Conservation (phyloP, 2,888 invertebrate genomes). For the Lamellibrachia columna region DNA sequence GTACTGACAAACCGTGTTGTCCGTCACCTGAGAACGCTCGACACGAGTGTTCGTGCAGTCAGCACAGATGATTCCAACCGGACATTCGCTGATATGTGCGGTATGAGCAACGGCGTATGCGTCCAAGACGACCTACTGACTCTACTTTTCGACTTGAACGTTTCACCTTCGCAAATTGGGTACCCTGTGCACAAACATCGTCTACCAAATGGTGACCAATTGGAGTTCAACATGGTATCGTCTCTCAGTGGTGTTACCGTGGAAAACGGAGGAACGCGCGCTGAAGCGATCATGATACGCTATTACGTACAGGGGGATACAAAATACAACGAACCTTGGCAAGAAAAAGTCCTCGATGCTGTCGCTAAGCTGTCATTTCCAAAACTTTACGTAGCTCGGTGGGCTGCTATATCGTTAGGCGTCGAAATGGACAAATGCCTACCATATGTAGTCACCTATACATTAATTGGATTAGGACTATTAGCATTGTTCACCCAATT, state of each 20-base stretch:
- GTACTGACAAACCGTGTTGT: background rate
- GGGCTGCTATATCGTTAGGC: background rate
- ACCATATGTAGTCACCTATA: background rate
- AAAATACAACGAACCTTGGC: background rate
- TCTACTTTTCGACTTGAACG: background rate
- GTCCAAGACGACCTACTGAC: background rate
- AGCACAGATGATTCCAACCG: background rate
- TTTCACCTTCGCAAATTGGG: background rate
- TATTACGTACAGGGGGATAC: background rate
- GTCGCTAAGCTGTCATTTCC: background rate
- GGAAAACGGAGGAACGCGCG: background rate
- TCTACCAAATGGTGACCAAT: background rate
- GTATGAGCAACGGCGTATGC: background rate
- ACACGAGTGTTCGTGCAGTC: background rate
- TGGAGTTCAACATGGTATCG: background rate
- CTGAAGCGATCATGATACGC: background rate
- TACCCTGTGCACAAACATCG: background rate
- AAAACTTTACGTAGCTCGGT: background rate
- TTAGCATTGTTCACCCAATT: background rate
- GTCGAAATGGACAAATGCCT: background rate
- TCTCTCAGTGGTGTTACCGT: background rate
- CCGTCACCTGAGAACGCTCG: background rate
- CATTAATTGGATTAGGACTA: background rate
- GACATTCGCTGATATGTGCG: background rate
- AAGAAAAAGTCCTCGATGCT: background rate